A percentile compares a stretch with the other conserved stretches of the same genome.
These are phyloP conservation scores for Limonius californicus DNA, from an alignment of 1,140 invertebrate genomes.

Conservation along the genomic window DNA sequence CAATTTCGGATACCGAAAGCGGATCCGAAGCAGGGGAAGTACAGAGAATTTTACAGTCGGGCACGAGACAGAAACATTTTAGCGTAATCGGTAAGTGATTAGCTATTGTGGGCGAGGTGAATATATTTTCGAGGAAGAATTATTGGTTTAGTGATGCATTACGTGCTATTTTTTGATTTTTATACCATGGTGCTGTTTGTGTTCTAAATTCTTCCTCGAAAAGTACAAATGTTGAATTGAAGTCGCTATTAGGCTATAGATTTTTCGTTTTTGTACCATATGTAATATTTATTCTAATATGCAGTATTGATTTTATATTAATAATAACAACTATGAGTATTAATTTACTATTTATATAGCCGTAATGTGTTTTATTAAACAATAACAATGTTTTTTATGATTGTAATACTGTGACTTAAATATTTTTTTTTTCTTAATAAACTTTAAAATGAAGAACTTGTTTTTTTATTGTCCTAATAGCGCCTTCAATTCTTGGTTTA, in stretches of 20 bases:
- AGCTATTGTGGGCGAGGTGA: too few species aligned
- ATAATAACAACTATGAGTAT: constrained; percentile 10
- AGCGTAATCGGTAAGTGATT: constrained; percentile 37
- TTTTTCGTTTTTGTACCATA: constrained; percentile 15
- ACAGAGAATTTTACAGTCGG: constrained; percentile 55
- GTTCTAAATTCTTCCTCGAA: constrained; percentile 26
- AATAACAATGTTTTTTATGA: too few species aligned
- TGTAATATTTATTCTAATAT: constrained; percentile 19
- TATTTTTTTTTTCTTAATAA: not conserved
- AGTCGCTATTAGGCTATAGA: constrained; percentile 29
- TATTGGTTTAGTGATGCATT: too few species aligned
- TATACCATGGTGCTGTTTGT: not conserved
- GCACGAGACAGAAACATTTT: constrained; percentile 29
- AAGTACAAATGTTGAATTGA: constrained; percentile 36
- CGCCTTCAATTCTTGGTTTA: constrained; percentile 24
- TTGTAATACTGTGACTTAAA: too few species aligned
- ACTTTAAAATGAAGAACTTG: not conserved
- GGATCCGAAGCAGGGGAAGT: constrained; percentile 64
- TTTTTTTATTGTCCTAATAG: constrained; percentile 19
- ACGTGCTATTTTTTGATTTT: too few species aligned
- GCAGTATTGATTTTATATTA: constrained; percentile 6
- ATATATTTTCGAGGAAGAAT: not conserved
- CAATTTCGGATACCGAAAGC: constrained; percentile 29
- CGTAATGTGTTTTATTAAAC: too few species aligned
- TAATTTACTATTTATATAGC: not conserved